Base-by-base conservation (phyloP, 2,888 invertebrate genomes). In the Helobdella robusta region DNA sequence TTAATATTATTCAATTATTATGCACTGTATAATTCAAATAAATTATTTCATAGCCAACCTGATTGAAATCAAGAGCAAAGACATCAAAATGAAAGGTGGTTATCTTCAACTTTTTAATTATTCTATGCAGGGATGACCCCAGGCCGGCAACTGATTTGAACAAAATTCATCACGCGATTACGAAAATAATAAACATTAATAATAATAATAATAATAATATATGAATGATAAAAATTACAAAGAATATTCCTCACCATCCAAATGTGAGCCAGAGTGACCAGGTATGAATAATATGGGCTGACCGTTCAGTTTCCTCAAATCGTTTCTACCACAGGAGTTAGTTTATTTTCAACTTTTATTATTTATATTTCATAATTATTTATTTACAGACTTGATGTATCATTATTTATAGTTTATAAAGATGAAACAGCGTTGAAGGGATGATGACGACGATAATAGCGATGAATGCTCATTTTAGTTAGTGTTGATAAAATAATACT, bases 251-350 rank as follows among this genome's bases (percentile, higher is more conserved):
- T 25, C 20, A 78, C 86, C 89, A 85, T 92, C 93, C 81, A 88
- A 89, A 75, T 88, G 86, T 50, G 93, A 94, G 0, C 95, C 97
- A 54, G 88, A 88, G 82, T 93, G 95, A 15, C 97, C 97, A 20
- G 94, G 95, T 66, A 97, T 84, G 81, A 91, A 97, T 59, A 97
- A 83, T 0, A 97, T 89, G 5, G 97, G 95, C 58, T 93, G 87
- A 0, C 95, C 95, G 18, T 25, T 44, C 36, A 60, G 28, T 2
- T 44, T 5, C 4, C 30, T 60, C 6, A 34, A 6, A 28, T 36
- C 46, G 1, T 30, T 56, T 28, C 56, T 56, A 32, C 32, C 44
- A 40, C 11, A 11, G n/a, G n/a, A 40, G n/a, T 15, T n/a, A 6
- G 25, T 23, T 48, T 8, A 48, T 23, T 23, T 30, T 56, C 56